These are phyloP conservation scores for Hydra vulgaris DNA, from an alignment of 30 jellyfish, hydroid and myxozoan genomes.

Conservation along the genomic window DNA sequence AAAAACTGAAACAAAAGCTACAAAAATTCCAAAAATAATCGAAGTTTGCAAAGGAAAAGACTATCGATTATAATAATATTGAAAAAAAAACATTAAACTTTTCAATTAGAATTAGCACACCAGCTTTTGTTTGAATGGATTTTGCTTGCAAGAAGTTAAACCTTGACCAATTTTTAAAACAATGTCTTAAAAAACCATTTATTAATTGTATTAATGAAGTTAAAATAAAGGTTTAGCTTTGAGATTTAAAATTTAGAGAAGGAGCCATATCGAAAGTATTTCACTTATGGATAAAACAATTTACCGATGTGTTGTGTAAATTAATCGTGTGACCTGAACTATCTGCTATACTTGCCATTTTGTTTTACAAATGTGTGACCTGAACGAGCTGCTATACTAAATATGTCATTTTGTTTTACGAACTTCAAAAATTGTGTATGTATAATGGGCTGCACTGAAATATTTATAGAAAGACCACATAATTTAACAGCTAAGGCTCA, in stretches of 20 bases:
- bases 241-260: background rate
- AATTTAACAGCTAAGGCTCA: conserved; percentile 14
- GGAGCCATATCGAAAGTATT: background rate
- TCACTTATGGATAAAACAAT: background rate
- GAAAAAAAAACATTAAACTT: too few species aligned
- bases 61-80: too few species aligned
- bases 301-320: background rate
- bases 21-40: background rate
- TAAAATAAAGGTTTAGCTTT: background rate
- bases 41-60: background rate
- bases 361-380: too few species aligned
- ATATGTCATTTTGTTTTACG: background rate
- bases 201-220: background rate
- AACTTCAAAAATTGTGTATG: conserved; percentile 22
- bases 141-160: background rate
- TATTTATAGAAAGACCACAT: conserved; percentile 33
- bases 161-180: background rate
- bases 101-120: background rate
- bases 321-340: background rate
- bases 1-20: background rate
- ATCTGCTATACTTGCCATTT: too few species aligned
- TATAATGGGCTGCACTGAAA: conserved; percentile 51
- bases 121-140: background rate
- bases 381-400: background rate
- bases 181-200: background rate